These are phyloP conservation scores for Siniperca obscura DNA, from an alignment of 2,797 vertebrate species.

Conservation along the genomic window DNA sequence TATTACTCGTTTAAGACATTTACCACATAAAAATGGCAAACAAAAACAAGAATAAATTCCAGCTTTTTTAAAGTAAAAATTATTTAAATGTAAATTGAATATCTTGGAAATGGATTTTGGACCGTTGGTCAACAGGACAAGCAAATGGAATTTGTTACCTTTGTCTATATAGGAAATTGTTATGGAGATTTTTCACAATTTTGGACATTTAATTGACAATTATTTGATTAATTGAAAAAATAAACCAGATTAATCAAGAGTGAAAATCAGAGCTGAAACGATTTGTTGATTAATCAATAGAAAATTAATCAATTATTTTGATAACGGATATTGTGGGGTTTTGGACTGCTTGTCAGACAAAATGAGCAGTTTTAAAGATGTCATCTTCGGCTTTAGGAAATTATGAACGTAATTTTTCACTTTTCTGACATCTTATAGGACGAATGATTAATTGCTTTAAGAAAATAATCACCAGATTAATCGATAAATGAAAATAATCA, in stretches of 20 bases:
- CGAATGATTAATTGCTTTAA: not conserved
- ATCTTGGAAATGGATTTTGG: not conserved
- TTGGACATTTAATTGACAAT: not conserved
- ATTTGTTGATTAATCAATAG: not conserved
- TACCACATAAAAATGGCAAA: not conserved
- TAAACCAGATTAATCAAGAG: not conserved
- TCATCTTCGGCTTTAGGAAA: not conserved
- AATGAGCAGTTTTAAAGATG: not conserved
- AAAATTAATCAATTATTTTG: not conserved
- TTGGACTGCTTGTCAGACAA: not conserved
- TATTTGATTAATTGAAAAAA: rapidly evolving
- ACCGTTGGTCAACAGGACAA: not conserved
- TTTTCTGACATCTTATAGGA: not conserved
- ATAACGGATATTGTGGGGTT: not conserved
- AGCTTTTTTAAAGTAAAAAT: not conserved
- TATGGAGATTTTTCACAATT: not conserved
- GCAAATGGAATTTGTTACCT: not conserved
- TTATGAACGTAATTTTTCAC: not conserved
- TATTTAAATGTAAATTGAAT: not conserved
- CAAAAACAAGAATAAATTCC: not conserved
- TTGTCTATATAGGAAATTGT: not conserved
- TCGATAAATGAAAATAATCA: not conserved
- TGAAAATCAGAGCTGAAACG: not conserved
- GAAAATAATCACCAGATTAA: not conserved
- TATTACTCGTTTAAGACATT: not conserved